These are phyloP conservation scores for Amphimedon queenslandica DNA, from an alignment of 37 sponge, comb jelly and placozoan species.

Conservation along the genomic window DNA sequence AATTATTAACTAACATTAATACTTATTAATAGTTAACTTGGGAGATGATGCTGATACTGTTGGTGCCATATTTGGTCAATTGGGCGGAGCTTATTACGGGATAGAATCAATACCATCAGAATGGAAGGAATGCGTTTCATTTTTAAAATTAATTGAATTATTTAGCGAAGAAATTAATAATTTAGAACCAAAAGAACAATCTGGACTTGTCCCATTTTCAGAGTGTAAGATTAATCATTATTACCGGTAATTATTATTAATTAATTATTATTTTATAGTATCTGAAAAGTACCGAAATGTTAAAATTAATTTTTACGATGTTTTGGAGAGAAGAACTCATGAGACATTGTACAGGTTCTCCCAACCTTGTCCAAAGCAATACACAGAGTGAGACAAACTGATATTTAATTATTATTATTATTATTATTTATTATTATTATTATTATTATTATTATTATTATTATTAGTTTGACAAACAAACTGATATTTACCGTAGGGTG, in stretches of 20 bases:
- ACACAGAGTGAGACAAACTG: too few species aligned
- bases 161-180: conserved; percentile 66
- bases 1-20: not conserved
- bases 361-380: not conserved
- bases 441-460: too few species aligned
- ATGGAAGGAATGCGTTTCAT: conserved; percentile 61
- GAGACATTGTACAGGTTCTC: not conserved
- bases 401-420: too few species aligned
- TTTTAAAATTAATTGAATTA: conserved; percentile 50
- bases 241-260: not conserved
- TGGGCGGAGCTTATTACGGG: conserved; percentile 85
- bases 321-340: not conserved
- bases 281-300: not conserved
- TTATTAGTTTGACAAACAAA: too few species aligned
- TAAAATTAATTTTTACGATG: not conserved
- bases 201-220: not conserved
- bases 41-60: conserved; percentile 86
- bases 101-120: conserved; percentile 64
- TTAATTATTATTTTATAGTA: not conserved
- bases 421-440: not conserved
- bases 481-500: too few species aligned
- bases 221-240: not conserved
- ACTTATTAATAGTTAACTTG: conserved; percentile 55
- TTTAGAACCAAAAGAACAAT: too few species aligned
- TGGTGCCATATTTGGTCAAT: conserved; percentile 88